Base-by-base conservation (phyloP, 2,113 vertebrate species). In the Tretioscincus oriximinensis region DNA sequence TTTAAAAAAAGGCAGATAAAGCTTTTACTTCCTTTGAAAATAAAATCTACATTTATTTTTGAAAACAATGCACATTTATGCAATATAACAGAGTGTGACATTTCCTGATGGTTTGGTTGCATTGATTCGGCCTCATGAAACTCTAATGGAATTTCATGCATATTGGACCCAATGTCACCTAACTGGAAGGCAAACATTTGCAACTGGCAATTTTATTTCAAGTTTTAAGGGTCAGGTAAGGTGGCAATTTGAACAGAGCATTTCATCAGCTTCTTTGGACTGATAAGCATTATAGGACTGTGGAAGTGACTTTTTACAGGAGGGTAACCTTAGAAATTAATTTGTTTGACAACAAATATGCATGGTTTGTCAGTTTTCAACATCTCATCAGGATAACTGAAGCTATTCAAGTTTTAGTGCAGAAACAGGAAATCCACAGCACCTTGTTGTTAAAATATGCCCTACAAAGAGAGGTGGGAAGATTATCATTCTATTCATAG, bases 141-240 rank as follows among this genome's bases (percentile, higher is more conserved):
- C 5, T 41, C 69, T 31, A 54, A 35, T 8, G 29, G n/a, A 11
- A 60, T 29, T 72, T 26, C 69, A 72, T 22, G 61, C 20, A 9
- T 77, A 78, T 7, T 31, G 78, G 65, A 80, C 31, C 54, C 20
- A 78, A 78, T 51, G 28, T 21, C 28, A 68, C 45, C 63, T 69
- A 77, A 73, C 75, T 79, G 54, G 20, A 65, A n/a, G 8, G 14
- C 16, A 31, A n/a, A 3, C n/a, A 26, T 51, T 54, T 35, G 28
- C 29, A 51, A 41, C 51, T 65, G 45, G n/a, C 18, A 26, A 66
- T 78, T 69, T 75, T 64, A 22, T 54, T 72, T 61, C 35, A 63
- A 14, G 69, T 61, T 72, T n/a, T 45, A 73, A 47, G 29, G 31
- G 29, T 54, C 5, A 68, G 7, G n/a, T 72, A 28, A 18, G 12